Evolutionary conservation across 2,113 vertebrate species (phyloP).

Genomic region (Semnornis frantzii): DNA sequence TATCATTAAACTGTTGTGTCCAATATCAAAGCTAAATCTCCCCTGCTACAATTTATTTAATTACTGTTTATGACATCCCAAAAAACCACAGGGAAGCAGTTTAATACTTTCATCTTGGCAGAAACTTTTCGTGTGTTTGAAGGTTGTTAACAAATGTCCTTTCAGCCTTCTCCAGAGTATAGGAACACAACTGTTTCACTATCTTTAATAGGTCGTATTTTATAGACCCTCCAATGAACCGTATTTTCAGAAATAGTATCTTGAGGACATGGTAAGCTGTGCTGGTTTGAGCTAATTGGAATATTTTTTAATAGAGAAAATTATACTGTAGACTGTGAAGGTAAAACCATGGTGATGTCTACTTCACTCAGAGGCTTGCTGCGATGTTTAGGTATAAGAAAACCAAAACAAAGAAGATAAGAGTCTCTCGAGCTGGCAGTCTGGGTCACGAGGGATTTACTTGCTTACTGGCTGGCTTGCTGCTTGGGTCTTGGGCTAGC

Average conservation of each 20-base stretch:
- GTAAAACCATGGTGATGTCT: too few species aligned
- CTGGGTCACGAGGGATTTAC: too few species aligned
- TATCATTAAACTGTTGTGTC: not conserved
- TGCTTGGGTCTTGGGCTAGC: too few species aligned
- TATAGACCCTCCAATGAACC: constrained; percentile 12
- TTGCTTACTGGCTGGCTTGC: too few species aligned
- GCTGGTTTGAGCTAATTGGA: too few species aligned
- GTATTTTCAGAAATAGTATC: constrained; percentile 42
- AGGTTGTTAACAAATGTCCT: constrained; percentile 20
- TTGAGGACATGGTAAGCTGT: constrained; percentile 14
- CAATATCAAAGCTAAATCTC: not conserved
- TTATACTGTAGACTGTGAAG: too few species aligned
- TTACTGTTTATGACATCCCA: not conserved
- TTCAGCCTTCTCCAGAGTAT: not conserved
- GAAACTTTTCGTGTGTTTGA: constrained; percentile 4
- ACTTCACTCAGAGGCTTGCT: too few species aligned
- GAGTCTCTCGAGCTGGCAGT: too few species aligned
- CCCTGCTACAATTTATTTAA: not conserved
- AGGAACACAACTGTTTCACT: not conserved
- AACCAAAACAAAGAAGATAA: too few species aligned
- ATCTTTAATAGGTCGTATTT: constrained; percentile 29
- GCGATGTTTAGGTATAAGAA: too few species aligned
- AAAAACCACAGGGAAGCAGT: not conserved
- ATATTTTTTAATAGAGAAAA: too few species aligned
- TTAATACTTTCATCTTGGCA: not conserved